These are phyloP conservation scores for Gasterosteus aculeatus DNA, from an alignment of 2,113 vertebrate species.

Conservation along the genomic window DNA sequence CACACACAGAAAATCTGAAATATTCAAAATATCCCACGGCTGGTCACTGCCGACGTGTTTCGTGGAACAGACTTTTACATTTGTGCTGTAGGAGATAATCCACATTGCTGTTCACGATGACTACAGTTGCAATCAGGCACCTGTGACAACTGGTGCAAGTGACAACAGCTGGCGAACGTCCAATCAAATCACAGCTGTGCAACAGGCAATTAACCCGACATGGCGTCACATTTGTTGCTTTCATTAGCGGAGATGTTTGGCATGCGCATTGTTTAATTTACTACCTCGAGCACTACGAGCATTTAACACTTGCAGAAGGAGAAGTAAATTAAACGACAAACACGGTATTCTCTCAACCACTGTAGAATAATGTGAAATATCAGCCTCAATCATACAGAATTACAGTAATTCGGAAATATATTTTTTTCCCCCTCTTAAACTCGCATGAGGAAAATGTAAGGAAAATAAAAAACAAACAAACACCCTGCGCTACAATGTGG, in stretches of 20 bases:
- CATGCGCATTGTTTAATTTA: neutral
- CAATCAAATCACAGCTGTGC: neutral
- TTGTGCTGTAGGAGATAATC: neutral
- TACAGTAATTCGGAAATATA: neutral
- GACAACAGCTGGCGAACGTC: neutral
- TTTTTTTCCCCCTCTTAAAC: no score
- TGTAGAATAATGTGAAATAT: neutral
- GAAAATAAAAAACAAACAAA: neutral
- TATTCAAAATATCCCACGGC: neutral
- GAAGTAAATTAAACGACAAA: no score
- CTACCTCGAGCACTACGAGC: neutral
- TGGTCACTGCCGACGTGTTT: neutral
- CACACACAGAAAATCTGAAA: no score
- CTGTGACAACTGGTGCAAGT: neutral
- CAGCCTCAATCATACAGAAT: neutral
- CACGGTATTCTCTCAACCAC: neutral
- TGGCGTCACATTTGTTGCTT: neutral
- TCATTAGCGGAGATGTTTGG: no score
- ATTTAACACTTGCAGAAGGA: neutral
- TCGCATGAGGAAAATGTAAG: neutral
- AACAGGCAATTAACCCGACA: neutral
- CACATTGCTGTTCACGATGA: neutral
- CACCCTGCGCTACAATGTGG: neutral
- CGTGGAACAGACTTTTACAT: neutral
- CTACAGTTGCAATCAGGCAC: no score